A percentile compares a stretch with the other conserved stretches of the same genome.
Evolutionary conservation across 2,113 vertebrate species (phyloP).

Genomic region (Gorsachius goisagi): DNA sequence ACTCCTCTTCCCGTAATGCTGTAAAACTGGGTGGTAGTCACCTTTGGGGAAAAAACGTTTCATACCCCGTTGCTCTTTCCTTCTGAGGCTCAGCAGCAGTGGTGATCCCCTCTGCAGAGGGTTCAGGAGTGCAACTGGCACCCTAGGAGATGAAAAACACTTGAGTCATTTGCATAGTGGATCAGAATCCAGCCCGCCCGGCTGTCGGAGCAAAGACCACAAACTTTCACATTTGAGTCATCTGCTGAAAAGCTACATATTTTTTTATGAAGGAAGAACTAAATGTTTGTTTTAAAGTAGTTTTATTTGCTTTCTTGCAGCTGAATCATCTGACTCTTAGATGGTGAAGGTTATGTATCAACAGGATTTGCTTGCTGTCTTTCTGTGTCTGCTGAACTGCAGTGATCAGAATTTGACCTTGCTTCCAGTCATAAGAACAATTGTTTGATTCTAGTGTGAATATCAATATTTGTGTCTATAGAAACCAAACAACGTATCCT

Average conservation of each 20-base stretch:
- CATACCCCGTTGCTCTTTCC: not conserved
- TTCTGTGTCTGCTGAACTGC: not conserved
- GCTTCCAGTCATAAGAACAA: not conserved
- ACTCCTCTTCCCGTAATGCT: not conserved
- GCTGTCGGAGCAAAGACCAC: constrained; percentile 19
- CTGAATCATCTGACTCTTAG: not conserved
- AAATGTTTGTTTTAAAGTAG: constrained; percentile 11
- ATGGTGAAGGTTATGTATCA: not conserved
- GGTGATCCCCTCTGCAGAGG: not conserved
- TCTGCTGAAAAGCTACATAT: constrained; percentile 20
- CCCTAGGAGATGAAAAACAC: constrained; percentile 14
- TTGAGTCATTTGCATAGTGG: constrained; percentile 23
- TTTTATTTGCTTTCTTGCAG: constrained; percentile 15
- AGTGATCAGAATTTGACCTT: not conserved
- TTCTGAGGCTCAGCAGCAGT: not conserved
- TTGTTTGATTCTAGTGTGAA: not conserved
- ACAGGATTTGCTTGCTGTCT: not conserved
- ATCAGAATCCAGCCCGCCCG: not conserved
- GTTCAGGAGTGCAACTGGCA: constrained; percentile 7
- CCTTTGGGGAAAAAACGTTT: not conserved
- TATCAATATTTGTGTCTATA: constrained; percentile 4
- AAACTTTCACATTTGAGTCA: constrained; percentile 50
- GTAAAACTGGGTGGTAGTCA: not conserved
- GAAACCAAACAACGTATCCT: constrained; percentile 41
- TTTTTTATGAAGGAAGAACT: constrained; percentile 20